Conservation (phyloP, 2,888 invertebrate genomes). For the Ferdinandea cuprea region DNA sequence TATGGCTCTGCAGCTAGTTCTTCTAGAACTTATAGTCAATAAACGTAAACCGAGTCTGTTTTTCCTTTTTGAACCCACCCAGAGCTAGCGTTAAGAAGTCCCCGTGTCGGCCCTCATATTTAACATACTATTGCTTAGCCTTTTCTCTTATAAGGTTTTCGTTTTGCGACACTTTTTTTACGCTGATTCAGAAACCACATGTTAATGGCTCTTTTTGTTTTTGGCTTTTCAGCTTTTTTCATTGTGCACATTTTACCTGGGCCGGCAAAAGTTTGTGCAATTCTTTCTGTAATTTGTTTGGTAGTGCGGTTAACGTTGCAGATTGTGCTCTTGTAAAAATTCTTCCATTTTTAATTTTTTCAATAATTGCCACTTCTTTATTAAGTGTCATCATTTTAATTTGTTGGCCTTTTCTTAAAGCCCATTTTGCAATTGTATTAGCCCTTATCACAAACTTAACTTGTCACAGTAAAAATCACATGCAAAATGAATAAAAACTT, state of each 20-base stretch:
- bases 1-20: slow-evolving; percentile 16
- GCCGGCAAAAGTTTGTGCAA: slow-evolving; percentile 4
- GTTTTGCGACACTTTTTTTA: not conserved
- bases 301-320: not conserved
- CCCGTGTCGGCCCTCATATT: slow-evolving; percentile 8
- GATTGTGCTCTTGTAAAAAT: slow-evolving; percentile 6
- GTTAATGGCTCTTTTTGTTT: slow-evolving; percentile 1
- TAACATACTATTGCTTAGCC: slow-evolving; percentile 1
- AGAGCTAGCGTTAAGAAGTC: slow-evolving; percentile 20
- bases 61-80: slow-evolving; percentile 16
- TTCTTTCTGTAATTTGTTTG: slow-evolving; percentile 10
- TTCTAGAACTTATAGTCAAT: slow-evolving; percentile 11
- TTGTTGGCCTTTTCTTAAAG: slow-evolving; percentile 9
- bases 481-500: too few relatives aligned
- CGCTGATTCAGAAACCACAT: slow-evolving; percentile 5
- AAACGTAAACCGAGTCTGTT: slow-evolving; percentile 4
- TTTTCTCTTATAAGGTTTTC: not conserved
- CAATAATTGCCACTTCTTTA: not conserved
- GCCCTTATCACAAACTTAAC: too few relatives aligned
- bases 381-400: slow-evolving; percentile 4
- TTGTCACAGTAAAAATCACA: too few relatives aligned
- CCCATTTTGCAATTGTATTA: too few relatives aligned
- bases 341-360: not conserved
- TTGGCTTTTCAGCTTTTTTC: not conserved
- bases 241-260: slow-evolving; percentile 13